Evolutionary conservation across 1,140 invertebrate species (phyloP).

Genomic region (Varroa destructor): DNA sequence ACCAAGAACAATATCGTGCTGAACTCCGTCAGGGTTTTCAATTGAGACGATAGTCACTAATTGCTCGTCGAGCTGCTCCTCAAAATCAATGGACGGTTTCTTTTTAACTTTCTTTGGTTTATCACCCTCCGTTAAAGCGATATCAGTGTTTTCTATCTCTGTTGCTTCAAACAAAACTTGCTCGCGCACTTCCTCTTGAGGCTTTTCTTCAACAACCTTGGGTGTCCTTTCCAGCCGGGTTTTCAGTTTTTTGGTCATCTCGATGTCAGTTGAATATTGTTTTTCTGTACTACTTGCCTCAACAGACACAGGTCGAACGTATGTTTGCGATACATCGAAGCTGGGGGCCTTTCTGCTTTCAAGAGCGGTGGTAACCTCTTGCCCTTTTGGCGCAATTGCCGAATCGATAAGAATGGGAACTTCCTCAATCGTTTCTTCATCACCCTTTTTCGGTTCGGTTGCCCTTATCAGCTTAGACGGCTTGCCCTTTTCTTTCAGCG

Average conservation of each 20-base stretch:
- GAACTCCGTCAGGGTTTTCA: not conserved
- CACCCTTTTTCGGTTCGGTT: not conserved
- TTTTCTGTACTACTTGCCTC: no score
- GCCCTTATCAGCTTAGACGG: conserved; percentile 1
- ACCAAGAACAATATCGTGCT: conserved; percentile 2
- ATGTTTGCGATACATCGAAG: no score
- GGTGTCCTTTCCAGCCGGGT: not conserved
- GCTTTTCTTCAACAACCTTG: not conserved
- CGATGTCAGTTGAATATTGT: not conserved
- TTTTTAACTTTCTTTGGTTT: not conserved
- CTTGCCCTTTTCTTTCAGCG: conserved; percentile 28
- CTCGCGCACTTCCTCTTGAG: not conserved
- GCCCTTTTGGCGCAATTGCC: no score
- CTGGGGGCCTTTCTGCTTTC: no score
- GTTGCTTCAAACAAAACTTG: not conserved
- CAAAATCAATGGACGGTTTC: not conserved
- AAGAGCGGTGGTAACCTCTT: not conserved
- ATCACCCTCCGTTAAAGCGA: not conserved
- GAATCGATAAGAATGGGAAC: no score
- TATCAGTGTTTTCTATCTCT: not conserved
- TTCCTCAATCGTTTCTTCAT: not conserved
- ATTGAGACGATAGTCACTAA: not conserved
- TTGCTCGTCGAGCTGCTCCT: not conserved
- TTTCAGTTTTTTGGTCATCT: not conserved
- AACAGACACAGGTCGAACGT: no score